Conservation (phyloP, 2,888 invertebrate species). For the Heteromurus nitidus region DNA sequence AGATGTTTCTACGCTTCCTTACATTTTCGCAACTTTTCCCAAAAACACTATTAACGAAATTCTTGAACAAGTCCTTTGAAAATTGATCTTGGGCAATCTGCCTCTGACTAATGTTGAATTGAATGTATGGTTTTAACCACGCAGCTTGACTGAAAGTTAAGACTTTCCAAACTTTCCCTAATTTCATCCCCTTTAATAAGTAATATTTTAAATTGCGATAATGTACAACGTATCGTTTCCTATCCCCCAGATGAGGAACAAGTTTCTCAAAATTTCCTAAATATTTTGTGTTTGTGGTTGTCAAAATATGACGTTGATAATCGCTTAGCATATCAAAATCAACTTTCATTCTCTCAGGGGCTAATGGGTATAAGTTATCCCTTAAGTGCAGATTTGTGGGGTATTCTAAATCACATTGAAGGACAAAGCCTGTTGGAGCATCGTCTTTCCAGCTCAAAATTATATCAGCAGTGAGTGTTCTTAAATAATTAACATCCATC, state of each 20-base stretch:
- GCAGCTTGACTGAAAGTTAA: conserved; percentile 16
- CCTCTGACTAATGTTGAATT: conserved; percentile 26
- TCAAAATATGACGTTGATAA: neutral
- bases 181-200: conserved; percentile 19
- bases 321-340: neutral
- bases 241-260: conserved; percentile 4
- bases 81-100: conserved; percentile 45
- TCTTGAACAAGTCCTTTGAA: conserved; percentile 54
- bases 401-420: conserved; percentile 12
- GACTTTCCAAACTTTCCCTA: conserved; percentile 12
- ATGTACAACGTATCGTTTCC: conserved; percentile 16
- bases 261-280: conserved; percentile 6
- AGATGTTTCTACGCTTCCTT: conserved; percentile 13
- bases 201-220: conserved; percentile 40
- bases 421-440: conserved; percentile 5
- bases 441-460: conserved; percentile 18
- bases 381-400: neutral
- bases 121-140: conserved; percentile 42
- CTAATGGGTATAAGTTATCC: conserved; percentile 36
- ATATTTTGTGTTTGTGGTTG: neutral
- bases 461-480: neutral
- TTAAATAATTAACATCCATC: neutral
- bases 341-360: conserved; percentile 17
- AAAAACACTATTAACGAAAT: conserved; percentile 41
- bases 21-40: conserved; percentile 55